phyloP scores from a whole-genome alignment of 2,888 invertebrate species.

The Formica aserva region DNA sequence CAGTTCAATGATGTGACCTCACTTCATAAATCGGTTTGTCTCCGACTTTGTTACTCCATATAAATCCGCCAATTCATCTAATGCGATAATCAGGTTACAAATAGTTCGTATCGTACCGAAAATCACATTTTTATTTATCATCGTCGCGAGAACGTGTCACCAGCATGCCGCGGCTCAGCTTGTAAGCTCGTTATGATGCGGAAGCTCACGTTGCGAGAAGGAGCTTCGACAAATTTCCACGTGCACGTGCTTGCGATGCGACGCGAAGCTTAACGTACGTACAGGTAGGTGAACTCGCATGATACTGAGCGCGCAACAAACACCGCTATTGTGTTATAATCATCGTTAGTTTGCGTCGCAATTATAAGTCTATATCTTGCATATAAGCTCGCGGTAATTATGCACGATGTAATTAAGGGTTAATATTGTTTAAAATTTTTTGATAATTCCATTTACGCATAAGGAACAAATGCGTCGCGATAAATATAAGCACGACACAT shows the following conservation, averaged over 20 bases:
- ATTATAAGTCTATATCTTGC: neutral
- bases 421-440: conserved; percentile 10
- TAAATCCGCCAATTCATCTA: conserved; percentile 18
- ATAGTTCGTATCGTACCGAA: conserved; percentile 8
- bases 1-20: neutral
- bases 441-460: neutral
- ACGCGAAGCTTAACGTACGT: conserved; percentile 40
- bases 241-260: conserved; percentile 48
- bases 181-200: conserved; percentile 51
- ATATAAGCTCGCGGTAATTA: neutral
- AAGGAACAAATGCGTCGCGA: neutral
- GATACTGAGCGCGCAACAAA: conserved; percentile 37
- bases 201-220: conserved; percentile 48
- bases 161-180: conserved; percentile 37
- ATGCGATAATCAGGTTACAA: conserved; percentile 28
- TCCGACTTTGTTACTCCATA: neutral
- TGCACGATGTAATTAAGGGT: neutral
- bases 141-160: conserved; percentile 28
- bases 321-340: conserved; percentile 41
- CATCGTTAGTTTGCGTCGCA: conserved; percentile 32
- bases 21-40: conserved; percentile 17
- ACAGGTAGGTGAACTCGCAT: conserved; percentile 32
- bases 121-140: conserved; percentile 45
- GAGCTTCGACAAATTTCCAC: conserved; percentile 51
- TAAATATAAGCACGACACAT: neutral